Evolutionary conservation across 2,113 vertebrate species (phyloP), one percentile per base, ranked within the genome.

Genomic region (Hylia prasina): DNA sequence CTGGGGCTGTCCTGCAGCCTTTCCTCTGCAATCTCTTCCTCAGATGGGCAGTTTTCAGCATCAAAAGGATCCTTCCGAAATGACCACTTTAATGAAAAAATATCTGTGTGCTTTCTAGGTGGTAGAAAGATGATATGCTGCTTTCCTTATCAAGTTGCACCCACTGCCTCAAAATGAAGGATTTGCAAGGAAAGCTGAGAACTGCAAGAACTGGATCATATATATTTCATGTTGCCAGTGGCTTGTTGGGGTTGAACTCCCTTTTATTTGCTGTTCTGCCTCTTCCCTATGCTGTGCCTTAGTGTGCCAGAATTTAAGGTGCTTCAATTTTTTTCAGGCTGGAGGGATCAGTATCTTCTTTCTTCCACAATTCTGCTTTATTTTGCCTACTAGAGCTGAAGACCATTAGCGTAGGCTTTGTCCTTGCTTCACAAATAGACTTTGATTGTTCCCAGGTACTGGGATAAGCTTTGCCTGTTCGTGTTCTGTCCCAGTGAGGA

Each of bases 111-210:
- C 72, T 87, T 82, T 91, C 77, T 33, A 3, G 22, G 40, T 44
- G 44, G 37, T 24, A 18, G 96, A 87, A 96, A 97, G 94, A 25
- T 27, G 93, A 97, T 96, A 73, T 21, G 56, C 51, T 68, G 56
- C 83, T 91, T 92, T 89, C 80, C 87, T 0, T 87, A 82, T 97
- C 95, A 24, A 71, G 87, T 96, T 96, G 87, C 96, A 91, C 77
- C 57, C 81, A 75, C 57, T 96, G 89, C 93, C 91, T 96, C 91
- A 93, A 97, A 96, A 94, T 82, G 94, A 89, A 97, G 91, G 81
- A 93, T 96, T 96, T 97, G 84, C 80, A 94, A 81, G 94, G 96
- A 78, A 97, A 97, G 95, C 83, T 91, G 96, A 96, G 95, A 96
- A 60, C 93, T 94, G 72, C 86, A 75, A 92, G 94, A 87, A 94